Evolutionary conservation across 2,113 vertebrate genomes (phyloP).

Genomic region (Tinamus guttatus): DNA sequence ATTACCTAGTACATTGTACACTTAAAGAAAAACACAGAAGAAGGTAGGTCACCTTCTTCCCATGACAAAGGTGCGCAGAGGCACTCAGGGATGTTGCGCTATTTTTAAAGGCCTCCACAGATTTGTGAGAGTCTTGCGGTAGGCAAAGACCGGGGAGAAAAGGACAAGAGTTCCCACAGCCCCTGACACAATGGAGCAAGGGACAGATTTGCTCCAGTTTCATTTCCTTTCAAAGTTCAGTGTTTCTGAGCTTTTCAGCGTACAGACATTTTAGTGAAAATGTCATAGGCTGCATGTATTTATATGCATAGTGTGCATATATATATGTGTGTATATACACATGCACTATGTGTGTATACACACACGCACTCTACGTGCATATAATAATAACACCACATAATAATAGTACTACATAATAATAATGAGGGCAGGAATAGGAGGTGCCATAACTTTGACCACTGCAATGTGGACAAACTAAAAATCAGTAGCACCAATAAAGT

Average conservation of each 20-base stretch:
- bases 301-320: too few species aligned
- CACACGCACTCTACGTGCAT: too few species aligned
- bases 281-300: too few species aligned
- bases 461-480: neutral
- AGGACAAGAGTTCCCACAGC: neutral
- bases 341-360: too few species aligned
- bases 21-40: neutral
- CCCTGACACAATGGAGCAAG: neutral
- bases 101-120: fast-evolving
- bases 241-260: neutral
- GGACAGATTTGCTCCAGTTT: neutral
- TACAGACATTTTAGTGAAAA: neutral
- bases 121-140: neutral
- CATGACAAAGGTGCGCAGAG: neutral
- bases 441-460: neutral
- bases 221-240: neutral
- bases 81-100: neutral
- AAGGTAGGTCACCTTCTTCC: neutral
- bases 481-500: neutral
- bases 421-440: neutral
- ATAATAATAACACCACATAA: too few species aligned
- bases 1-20: neutral
- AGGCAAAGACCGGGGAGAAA: neutral
- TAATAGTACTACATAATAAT: neutral
- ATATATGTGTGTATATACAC: too few species aligned